phyloP scores from a whole-genome alignment of 2,113 vertebrate species.

The Cyanocitta stelleri region DNA sequence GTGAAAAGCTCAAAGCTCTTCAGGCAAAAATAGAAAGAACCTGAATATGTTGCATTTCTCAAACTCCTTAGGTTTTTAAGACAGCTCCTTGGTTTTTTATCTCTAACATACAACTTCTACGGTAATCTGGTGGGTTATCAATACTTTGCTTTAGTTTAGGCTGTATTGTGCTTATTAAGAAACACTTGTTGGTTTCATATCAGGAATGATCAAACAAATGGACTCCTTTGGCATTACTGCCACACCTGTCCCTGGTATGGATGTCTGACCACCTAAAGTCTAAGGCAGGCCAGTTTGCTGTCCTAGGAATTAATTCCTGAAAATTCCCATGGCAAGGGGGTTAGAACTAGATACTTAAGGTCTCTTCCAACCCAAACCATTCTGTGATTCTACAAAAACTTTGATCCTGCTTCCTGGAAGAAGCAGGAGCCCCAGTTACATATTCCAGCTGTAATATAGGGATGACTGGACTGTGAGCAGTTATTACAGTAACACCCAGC shows the following conservation, averaged over 20 bases:
- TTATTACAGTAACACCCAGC: neutral
- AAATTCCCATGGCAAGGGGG: neutral
- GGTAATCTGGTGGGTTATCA: neutral
- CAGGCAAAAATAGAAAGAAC: neutral
- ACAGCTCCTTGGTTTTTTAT: neutral
- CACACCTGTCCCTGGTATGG: neutral
- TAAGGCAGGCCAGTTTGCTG: neutral
- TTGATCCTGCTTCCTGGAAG: neutral
- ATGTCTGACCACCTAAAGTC: neutral
- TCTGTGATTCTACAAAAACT: neutral
- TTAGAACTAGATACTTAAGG: neutral
- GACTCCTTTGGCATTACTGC: neutral
- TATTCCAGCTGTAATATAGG: neutral
- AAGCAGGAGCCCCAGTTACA: neutral
- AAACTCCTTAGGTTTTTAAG: neutral
- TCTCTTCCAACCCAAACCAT: neutral
- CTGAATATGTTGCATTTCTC: neutral
- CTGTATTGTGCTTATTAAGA: neutral
- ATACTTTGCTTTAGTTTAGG: neutral
- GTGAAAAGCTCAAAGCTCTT: neutral
- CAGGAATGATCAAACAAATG: neutral
- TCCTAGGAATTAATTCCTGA: neutral
- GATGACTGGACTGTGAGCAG: neutral
- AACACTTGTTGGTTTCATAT: neutral
- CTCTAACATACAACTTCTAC: fast-evolving